Conservation (phyloP, 2,113 vertebrate species). For the Megaptera novaeangliae region DNA sequence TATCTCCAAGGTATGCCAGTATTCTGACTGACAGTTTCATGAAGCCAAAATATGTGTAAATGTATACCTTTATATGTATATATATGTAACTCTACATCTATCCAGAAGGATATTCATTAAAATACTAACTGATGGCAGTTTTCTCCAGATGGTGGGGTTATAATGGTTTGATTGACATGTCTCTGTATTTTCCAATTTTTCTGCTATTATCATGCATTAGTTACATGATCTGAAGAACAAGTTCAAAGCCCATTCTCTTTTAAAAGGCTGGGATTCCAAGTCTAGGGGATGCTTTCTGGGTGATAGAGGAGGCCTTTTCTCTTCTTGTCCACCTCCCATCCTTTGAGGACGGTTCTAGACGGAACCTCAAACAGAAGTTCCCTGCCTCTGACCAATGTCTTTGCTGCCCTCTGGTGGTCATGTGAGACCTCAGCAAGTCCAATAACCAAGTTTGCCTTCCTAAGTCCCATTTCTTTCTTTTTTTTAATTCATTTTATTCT, state of each 20-base stretch:
- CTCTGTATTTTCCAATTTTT: background rate
- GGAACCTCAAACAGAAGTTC: background rate
- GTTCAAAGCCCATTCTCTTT: background rate
- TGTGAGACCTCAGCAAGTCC: background rate
- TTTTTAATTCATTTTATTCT: too few relatives aligned
- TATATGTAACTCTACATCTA: background rate
- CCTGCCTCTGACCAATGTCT: background rate
- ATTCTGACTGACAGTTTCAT: background rate
- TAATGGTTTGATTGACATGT: background rate
- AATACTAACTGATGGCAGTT: background rate
- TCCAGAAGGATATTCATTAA: background rate
- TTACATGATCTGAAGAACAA: background rate
- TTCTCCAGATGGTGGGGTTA: background rate
- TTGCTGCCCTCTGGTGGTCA: slow-evolving; percentile 66
- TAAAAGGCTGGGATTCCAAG: background rate
- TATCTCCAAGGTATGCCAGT: background rate
- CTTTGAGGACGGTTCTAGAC: background rate
- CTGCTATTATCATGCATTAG: background rate
- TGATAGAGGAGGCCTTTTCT: background rate
- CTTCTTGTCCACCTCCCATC: background rate
- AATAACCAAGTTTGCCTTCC: background rate
- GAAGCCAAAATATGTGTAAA: background rate
- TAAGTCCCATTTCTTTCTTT: background rate
- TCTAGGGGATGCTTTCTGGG: background rate
- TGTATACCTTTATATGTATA: background rate